phyloP scores from a whole-genome alignment of 1,140 invertebrate genomes.

The Onthophagus taurus region DNA sequence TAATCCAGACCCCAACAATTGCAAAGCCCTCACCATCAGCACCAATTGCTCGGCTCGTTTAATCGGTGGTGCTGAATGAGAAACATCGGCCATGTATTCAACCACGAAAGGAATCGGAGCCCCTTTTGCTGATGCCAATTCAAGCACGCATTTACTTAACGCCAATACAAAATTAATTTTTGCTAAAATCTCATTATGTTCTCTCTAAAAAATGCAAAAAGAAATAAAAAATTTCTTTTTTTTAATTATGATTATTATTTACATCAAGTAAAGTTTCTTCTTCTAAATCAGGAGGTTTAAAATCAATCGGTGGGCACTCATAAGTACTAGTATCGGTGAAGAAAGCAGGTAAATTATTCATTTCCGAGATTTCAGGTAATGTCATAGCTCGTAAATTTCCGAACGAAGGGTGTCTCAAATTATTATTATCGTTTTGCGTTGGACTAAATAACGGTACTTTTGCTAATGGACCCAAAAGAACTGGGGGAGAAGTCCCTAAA shows the following conservation, averaged over 20 bases:
- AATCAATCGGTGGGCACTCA: conserved; percentile 58
- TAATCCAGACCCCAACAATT: conserved; percentile 86
- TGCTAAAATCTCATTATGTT: conserved; percentile 88
- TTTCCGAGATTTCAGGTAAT: conserved; percentile 63
- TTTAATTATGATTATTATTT: conserved; percentile 23
- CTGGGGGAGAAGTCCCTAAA: conserved; percentile 60
- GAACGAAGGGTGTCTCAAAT: conserved; percentile 52
- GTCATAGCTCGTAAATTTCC: conserved; percentile 65
- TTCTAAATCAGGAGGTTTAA: conserved; percentile 82
- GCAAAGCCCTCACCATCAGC: conserved; percentile 77
- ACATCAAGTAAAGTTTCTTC: conserved; percentile 91
- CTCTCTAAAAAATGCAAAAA: conserved; percentile 46
- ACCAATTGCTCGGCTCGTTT: conserved; percentile 81
- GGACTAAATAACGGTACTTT: conserved; percentile 46
- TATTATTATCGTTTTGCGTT: conserved; percentile 47
- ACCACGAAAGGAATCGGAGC: conserved; percentile 57
- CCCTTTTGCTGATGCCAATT: conserved; percentile 67
- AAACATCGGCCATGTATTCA: conserved; percentile 36
- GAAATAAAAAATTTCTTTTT: background rate
- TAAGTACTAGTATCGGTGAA: conserved; percentile 43
- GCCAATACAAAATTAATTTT: conserved; percentile 90
- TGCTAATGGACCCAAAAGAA: conserved; percentile 50
- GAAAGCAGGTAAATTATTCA: conserved; percentile 48
- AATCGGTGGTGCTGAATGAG: conserved; percentile 36
- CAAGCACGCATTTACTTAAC: conserved; percentile 81